These are phyloP conservation scores for Ophiothrix spiculata DNA, from an alignment of 35 echinoderm and acorn worm species.

Conservation along the genomic window DNA sequence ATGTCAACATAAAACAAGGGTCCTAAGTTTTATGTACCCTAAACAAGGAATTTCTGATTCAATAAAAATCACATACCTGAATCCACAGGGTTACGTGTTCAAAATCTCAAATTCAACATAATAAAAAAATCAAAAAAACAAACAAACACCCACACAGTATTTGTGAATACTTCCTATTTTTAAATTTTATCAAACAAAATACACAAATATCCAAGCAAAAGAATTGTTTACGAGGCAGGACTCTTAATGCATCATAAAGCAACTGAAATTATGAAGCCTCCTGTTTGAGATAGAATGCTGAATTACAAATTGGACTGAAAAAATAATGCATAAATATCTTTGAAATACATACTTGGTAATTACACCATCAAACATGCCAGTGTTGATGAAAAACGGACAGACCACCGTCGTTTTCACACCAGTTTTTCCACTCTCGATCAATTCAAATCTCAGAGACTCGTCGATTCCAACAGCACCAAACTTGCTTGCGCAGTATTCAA, in stretches of 20 bases:
- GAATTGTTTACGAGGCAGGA: neutral
- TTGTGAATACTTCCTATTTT: neutral
- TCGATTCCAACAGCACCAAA: constrained; percentile 68
- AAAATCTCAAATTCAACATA: no score
- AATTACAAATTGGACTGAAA: neutral
- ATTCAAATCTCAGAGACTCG: constrained; percentile 51
- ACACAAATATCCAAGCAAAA: neutral
- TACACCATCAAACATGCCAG: constrained; percentile 84
- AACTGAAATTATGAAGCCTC: neutral
- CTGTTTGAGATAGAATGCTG: no score
- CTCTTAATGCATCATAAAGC: neutral
- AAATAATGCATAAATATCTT: neutral
- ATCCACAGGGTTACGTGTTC: no score
- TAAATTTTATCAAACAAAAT: neutral
- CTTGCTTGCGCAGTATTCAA: constrained; percentile 93
- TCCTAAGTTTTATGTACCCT: no score
- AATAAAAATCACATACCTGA: no score
- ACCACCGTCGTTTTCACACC: constrained; percentile 72
- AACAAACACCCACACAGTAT: no score
- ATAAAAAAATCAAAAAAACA: no score
- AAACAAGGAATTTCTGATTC: neutral
- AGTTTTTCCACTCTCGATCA: constrained; percentile 28
- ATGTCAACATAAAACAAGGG: no score
- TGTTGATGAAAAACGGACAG: constrained; percentile 67
- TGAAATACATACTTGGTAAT: constrained; percentile 32